Percentiles rank a stretch among this genome's conserved stretches.
Evolutionary conservation across 2,888 invertebrate genomes (phyloP).

Genomic region (Megastigmus dorsalis): DNA sequence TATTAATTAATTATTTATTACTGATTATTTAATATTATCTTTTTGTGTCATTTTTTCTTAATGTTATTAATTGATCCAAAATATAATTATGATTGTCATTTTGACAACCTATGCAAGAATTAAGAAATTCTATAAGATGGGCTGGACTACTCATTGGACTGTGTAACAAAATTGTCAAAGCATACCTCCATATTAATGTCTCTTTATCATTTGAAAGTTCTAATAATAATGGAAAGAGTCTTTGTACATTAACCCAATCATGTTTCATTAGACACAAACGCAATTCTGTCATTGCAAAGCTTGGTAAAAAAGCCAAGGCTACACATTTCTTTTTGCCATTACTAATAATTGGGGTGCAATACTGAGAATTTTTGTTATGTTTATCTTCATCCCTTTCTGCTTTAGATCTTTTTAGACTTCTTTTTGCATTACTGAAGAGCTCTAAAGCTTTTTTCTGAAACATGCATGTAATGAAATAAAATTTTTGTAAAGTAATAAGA

Average conservation of each 20-base stretch:
- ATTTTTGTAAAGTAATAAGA: too few relatives aligned
- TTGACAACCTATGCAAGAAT: constrained; percentile 43
- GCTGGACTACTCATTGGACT: constrained; percentile 46
- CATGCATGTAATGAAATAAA: background rate
- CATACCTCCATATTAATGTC: constrained; percentile 55
- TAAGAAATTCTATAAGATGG: constrained; percentile 49
- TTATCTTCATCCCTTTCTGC: constrained; percentile 14
- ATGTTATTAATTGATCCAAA: constrained; percentile 30
- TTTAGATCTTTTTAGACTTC: constrained; percentile 15
- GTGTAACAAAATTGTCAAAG: constrained; percentile 50
- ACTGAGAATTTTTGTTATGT: constrained; percentile 21
- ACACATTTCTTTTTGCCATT: constrained; percentile 26
- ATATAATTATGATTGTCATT: constrained; percentile 34
- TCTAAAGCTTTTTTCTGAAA: constrained; percentile 51
- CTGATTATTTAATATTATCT: too few relatives aligned
- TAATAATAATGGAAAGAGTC: constrained; percentile 51
- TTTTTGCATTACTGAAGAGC: constrained; percentile 33
- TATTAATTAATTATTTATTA: background rate
- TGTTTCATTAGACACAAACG: constrained; percentile 52
- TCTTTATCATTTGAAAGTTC: constrained; percentile 46
- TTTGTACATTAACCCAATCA: constrained; percentile 55
- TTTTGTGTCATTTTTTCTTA: constrained; percentile 25
- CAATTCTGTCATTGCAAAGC: constrained; percentile 51
- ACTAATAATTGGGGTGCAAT: constrained; percentile 29
- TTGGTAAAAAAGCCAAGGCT: constrained; percentile 25